A percentile compares a stretch with the other conserved stretches of the same genome.
Conservation (phyloP, 2,797 vertebrate species). For the Cirrhinus mrigala region DNA sequence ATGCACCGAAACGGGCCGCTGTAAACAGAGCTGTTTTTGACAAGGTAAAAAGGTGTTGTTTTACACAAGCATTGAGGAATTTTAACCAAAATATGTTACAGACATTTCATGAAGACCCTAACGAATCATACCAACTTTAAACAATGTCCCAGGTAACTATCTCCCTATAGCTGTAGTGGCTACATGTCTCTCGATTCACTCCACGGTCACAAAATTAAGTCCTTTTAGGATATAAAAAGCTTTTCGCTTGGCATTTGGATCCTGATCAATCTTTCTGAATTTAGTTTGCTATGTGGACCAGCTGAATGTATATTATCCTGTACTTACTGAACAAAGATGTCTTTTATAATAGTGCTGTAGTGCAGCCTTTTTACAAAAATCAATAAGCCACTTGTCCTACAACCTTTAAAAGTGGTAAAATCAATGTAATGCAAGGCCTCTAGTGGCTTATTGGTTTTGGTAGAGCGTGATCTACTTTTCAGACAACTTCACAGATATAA, state of each 20-base stretch:
- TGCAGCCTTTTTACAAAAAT: constrained; percentile 6
- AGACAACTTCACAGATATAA: neutral
- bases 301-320: neutral
- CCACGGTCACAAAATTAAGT: neutral
- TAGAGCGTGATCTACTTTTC: neutral
- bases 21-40: too few species aligned
- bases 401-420: constrained; percentile 6
- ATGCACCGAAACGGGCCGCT: too few species aligned
- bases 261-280: neutral
- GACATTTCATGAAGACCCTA: too few species aligned
- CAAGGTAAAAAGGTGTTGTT: too few species aligned
- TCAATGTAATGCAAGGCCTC: neutral
- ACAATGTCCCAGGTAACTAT: neutral
- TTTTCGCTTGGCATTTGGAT: neutral
- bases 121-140: neutral
- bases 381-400: neutral
- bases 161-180: neutral
- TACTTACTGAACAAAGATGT: constrained; percentile 5
- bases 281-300: neutral
- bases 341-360: neutral
- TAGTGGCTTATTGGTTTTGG: neutral
- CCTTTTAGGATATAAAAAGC: neutral
- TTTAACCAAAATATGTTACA: too few species aligned
- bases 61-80: too few species aligned
- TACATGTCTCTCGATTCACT: neutral